Percentiles rank a stretch among this genome's conserved stretches.
Evolutionary conservation across 2,888 invertebrate species (phyloP).

Genomic region (Steromphala cineraria): DNA sequence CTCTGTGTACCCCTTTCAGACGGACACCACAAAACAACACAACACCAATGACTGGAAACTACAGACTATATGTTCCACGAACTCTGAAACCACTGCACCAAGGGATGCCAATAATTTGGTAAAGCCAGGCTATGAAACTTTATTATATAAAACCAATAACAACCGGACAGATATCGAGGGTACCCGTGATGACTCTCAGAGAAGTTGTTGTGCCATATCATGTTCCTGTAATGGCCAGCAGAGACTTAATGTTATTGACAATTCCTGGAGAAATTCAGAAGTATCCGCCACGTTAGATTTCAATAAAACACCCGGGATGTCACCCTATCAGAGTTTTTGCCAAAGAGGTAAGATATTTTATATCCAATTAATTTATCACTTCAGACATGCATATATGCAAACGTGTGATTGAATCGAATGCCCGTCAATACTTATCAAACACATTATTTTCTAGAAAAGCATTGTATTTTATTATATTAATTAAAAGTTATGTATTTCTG

Average conservation of each 20-base stretch:
- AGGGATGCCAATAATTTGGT: constrained; percentile 41
- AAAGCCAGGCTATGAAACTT: constrained; percentile 60
- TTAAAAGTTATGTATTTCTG: no score
- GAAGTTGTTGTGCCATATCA: constrained; percentile 65
- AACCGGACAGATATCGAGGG: constrained; percentile 37
- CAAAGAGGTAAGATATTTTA: constrained; percentile 55
- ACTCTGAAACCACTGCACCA: constrained; percentile 50
- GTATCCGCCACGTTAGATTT: constrained; percentile 60
- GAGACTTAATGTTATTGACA: constrained; percentile 59
- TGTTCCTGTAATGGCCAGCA: constrained; percentile 62
- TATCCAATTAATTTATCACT: no score
- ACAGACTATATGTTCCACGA: constrained; percentile 54
- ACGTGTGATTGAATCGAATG: no score
- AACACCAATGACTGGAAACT: constrained; percentile 64
- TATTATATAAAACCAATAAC: constrained; percentile 58
- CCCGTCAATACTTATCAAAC: no score
- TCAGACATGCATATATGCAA: no score
- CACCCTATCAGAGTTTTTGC: constrained; percentile 61
- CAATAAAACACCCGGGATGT: constrained; percentile 58
- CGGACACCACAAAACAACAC: constrained; percentile 54
- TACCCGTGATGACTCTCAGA: constrained; percentile 53
- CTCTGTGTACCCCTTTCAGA: constrained; percentile 62
- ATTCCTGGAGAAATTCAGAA: constrained; percentile 61
- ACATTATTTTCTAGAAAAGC: no score
- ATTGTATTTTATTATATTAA: no score